Evolutionary conservation across 2,888 invertebrate species (phyloP).

Genomic region (Cheiracanthium punctorium): DNA sequence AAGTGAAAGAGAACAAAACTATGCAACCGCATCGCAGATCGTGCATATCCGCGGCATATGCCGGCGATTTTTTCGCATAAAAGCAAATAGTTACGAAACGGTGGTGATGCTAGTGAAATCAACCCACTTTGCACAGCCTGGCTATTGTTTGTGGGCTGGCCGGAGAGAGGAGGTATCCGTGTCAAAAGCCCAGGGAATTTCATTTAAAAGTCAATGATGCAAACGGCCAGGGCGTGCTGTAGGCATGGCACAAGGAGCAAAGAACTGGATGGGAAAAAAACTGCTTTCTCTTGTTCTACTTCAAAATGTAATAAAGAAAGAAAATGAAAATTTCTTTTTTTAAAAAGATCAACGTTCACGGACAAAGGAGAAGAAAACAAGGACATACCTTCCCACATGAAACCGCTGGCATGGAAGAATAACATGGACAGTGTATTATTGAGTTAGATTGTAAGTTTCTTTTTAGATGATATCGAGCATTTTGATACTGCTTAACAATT

Average conservation of each 20-base stretch:
- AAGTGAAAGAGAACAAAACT: too few relatives aligned
- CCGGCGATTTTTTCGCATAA: not conserved
- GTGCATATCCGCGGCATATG: not conserved
- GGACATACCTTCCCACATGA: not conserved
- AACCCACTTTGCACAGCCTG: not conserved
- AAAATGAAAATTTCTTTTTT: not conserved
- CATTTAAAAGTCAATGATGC: constrained; percentile 17
- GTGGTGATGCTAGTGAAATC: not conserved
- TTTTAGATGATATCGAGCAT: too few relatives aligned
- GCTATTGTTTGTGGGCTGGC: not conserved
- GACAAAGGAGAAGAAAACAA: not conserved
- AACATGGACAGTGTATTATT: too few relatives aligned
- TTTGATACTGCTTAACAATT: too few relatives aligned
- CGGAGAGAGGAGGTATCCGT: not conserved
- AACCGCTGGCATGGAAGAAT: too few relatives aligned
- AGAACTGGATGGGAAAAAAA: not conserved
- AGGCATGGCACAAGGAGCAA: constrained; percentile 16
- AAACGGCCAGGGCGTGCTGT: constrained; percentile 28
- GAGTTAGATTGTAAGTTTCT: too few relatives aligned
- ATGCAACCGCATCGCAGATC: too few relatives aligned
- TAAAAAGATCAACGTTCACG: not conserved
- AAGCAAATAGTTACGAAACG: not conserved
- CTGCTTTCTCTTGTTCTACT: not conserved
- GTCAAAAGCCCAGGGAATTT: not conserved
- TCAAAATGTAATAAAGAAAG: not conserved